Conservation (phyloP, 1,140 invertebrate species). For the Diachasmimorpha longicaudata region DNA sequence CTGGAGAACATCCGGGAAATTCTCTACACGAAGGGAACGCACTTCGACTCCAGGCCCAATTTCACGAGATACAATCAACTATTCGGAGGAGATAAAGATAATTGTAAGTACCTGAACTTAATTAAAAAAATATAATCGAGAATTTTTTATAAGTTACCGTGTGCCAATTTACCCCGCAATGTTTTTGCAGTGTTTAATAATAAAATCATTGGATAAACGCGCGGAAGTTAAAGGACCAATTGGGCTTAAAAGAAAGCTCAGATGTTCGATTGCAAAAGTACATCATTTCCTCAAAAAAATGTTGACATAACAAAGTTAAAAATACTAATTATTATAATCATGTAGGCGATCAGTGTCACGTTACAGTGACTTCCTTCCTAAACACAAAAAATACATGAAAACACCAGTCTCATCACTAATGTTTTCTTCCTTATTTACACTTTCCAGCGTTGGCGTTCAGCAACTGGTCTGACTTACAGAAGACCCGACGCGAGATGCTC, state of each 20-base stretch:
- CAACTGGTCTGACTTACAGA: conserved; percentile 84
- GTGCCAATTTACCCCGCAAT: no score
- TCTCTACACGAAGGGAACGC: conserved; percentile 66
- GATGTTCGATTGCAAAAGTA: no score
- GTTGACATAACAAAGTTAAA: not conserved
- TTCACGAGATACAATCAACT: conserved; percentile 70
- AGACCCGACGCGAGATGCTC: conserved; percentile 77
- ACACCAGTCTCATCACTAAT: not conserved
- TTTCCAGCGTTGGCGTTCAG: conserved; percentile 82
- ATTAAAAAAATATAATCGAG: not conserved
- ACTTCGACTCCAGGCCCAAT: conserved; percentile 72
- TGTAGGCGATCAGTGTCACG: not conserved
- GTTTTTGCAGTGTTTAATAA: no score
- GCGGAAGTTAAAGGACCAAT: no score
- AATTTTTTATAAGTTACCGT: no score
- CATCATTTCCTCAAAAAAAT: not conserved
- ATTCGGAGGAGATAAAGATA: conserved; percentile 72
- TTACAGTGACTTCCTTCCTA: not conserved
- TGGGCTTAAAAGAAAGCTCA: no score
- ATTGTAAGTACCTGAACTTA: conserved; percentile 67
- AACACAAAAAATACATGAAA: not conserved
- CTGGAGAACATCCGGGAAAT: conserved; percentile 71
- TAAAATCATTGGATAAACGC: no score
- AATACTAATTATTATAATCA: not conserved
- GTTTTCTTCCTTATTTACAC: conserved; percentile 33